Conservation (phyloP, 2,113 vertebrate genomes). For the Onychorhynchus coronatus region DNA sequence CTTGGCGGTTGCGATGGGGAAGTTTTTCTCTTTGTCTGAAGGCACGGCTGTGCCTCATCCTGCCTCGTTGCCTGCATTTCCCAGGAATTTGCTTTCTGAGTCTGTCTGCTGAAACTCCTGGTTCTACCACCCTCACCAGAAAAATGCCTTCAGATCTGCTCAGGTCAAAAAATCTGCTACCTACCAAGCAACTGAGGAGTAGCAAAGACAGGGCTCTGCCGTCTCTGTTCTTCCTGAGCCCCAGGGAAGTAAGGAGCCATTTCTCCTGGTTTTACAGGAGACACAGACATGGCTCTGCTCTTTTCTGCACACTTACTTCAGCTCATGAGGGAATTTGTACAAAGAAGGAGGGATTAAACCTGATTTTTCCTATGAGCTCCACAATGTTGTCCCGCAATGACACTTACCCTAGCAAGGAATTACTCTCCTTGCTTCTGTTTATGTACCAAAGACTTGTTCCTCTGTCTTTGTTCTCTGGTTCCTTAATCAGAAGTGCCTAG, state of each 20-base stretch:
- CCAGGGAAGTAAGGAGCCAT: neutral
- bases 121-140: neutral
- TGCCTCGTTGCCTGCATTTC: neutral
- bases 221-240: rapidly evolving
- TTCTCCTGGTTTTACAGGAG: neutral
- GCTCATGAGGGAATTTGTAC: neutral
- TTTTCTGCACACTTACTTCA: neutral
- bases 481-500: slow-evolving; percentile 8
- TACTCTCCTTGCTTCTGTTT: neutral
- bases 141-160: neutral
- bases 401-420: slow-evolving; percentile 19
- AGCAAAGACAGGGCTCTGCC: neutral
- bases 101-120: neutral
- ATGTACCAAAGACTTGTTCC: neutral
- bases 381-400: neutral
- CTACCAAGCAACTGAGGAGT: neutral
- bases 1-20: neutral
- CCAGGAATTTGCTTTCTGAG: neutral
- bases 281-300: neutral
- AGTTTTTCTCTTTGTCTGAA: slow-evolving; percentile 7
- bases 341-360: neutral
- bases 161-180: neutral
- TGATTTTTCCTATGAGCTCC: neutral
- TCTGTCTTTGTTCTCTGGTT: neutral
- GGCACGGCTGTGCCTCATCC: neutral